These are phyloP conservation scores for Lophotis ruficrista DNA, from an alignment of 2,113 vertebrate genomes.

Conservation along the genomic window DNA sequence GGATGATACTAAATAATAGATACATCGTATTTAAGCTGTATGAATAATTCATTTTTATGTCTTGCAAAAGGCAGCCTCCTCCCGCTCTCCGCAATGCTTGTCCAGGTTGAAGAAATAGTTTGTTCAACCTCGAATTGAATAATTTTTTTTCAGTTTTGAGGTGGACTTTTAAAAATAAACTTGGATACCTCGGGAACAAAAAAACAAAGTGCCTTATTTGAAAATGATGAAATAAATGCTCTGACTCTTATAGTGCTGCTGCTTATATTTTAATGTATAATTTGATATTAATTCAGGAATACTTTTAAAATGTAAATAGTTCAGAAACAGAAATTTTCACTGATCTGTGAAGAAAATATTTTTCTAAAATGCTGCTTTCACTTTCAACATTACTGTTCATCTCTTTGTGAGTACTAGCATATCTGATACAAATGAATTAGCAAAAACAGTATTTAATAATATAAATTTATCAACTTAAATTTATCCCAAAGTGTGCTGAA, in stretches of 20 bases:
- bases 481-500: not conserved
- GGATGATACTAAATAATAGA: conserved; percentile 39
- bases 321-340: not conserved
- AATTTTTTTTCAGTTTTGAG: not conserved
- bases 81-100: not conserved
- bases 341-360: not conserved
- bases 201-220: not conserved
- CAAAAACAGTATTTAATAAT: not conserved
- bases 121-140: not conserved
- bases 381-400: not conserved
- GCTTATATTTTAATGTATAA: not conserved
- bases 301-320: not conserved
- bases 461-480: not conserved
- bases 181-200: not conserved
- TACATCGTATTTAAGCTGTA: not conserved
- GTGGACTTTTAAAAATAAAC: not conserved
- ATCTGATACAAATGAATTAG: not conserved
- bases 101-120: conserved; percentile 9
- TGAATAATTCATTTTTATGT: conserved; percentile 57
- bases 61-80: not conserved
- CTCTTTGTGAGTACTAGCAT: not conserved
- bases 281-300: not conserved
- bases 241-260: not conserved
- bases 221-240: not conserved
- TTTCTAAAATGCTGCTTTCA: not conserved